Conservation (phyloP, 2,888 invertebrate genomes). For the Abscondita cerata region DNA sequence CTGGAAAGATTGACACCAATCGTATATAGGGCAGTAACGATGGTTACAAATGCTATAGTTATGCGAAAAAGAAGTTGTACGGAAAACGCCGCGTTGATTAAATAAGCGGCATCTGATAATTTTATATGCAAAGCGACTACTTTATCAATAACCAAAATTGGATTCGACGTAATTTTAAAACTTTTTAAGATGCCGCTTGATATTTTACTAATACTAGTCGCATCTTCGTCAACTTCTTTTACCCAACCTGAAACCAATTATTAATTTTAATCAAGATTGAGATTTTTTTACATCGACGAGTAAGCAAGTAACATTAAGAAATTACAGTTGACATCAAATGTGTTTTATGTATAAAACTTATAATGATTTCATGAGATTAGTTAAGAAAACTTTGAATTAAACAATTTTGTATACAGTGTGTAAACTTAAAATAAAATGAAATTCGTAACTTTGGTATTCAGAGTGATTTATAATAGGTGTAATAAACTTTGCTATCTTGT, state of each 20-base stretch:
- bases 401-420: no score
- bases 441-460: no score
- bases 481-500: no score
- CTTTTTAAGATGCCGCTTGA: conserved; percentile 33
- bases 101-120: conserved; percentile 45
- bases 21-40: conserved; percentile 46
- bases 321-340: no score
- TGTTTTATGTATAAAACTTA: no score
- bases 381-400: no score
- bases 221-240: conserved; percentile 22
- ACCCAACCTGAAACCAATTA: conserved; percentile 31
- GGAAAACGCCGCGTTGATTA: conserved; percentile 47
- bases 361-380: no score
- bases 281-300: no score
- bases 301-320: no score
- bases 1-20: conserved; percentile 44
- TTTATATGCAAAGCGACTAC: conserved; percentile 47
- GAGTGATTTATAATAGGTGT: no score
- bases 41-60: conserved; percentile 46
- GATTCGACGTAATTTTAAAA: conserved; percentile 37
- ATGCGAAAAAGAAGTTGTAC: conserved; percentile 48
- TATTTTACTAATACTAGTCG: conserved; percentile 14
- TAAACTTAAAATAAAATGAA: no score
- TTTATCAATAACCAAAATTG: conserved; percentile 44
- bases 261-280: no score